Conservation (phyloP, 2,888 invertebrate genomes). For the Lithophane ornitopus region DNA sequence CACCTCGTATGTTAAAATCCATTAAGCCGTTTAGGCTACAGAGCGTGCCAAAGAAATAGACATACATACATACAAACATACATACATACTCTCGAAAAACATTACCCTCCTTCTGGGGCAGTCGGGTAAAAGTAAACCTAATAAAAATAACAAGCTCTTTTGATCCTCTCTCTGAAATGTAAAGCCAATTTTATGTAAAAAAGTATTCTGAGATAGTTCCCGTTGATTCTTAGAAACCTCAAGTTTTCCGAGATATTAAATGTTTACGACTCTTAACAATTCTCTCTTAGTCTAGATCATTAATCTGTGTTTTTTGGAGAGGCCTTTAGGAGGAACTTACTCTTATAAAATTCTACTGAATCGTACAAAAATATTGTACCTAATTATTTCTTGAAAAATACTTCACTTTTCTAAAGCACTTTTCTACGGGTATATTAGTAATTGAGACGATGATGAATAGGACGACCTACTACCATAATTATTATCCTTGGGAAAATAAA, state of each 20-base stretch:
- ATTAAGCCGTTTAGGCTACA: too few relatives aligned
- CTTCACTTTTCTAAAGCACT: not conserved
- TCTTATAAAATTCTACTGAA: conserved; percentile 28
- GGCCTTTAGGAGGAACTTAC: conserved; percentile 7
- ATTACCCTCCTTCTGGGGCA: too few relatives aligned
- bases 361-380: not conserved
- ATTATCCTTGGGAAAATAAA: not conserved
- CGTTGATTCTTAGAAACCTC: not conserved
- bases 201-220: conserved; percentile 30
- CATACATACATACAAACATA: too few relatives aligned
- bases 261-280: conserved; percentile 16
- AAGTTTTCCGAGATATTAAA: conserved; percentile 39
- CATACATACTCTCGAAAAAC: too few relatives aligned
- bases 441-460: not conserved
- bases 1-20: too few relatives aligned
- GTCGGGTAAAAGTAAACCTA: not conserved
- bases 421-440: not conserved
- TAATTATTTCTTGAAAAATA: not conserved
- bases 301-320: conserved; percentile 36
- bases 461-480: not conserved
- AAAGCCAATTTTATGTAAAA: not conserved
- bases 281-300: conserved; percentile 23
- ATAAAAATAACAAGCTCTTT: not conserved
- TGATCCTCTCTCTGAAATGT: not conserved
- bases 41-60: too few relatives aligned